Percentiles rank a stretch among this genome's conserved stretches.
Conservation (phyloP, 2,797 vertebrate genomes). For the Danio aesculapii region DNA sequence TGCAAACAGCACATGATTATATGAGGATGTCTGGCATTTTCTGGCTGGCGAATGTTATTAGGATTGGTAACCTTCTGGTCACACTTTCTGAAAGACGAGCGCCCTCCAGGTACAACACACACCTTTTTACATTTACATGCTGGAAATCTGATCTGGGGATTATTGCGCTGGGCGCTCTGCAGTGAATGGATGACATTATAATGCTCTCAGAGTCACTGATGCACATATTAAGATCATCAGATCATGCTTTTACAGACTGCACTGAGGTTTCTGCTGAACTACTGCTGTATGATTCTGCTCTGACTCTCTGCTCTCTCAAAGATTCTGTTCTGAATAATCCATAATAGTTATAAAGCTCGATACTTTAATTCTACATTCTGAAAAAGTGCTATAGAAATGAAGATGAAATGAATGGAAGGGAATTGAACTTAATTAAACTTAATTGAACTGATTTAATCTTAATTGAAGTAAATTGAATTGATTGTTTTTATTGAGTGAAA, state of each 20-base stretch:
- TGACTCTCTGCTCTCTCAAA: no score
- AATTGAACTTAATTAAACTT: no score
- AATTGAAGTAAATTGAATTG: no score
- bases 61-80: conserved; percentile 24
- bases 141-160: conserved; percentile 1
- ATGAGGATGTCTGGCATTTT: conserved; percentile 16
- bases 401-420: no score
- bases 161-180: background rate
- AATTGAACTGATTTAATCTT: no score
- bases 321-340: background rate
- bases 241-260: no score
- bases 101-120: conserved; percentile 27
- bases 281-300: background rate
- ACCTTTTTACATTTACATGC: conserved; percentile 17
- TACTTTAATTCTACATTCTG: background rate
- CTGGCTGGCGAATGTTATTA: conserved; percentile 53
- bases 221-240: no score
- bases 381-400: no score
- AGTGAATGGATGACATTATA: conserved; percentile 2
- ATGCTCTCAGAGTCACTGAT: background rate
- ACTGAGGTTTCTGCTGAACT: background rate
- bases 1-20: background rate
- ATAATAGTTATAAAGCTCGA: background rate
- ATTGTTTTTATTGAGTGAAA: no score
- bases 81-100: conserved; percentile 21